A percentile compares a stretch with the other conserved stretches of the same genome.
phyloP scores from a whole-genome alignment of 2,888 invertebrate genomes.

The Toxonevra muliebris region DNA sequence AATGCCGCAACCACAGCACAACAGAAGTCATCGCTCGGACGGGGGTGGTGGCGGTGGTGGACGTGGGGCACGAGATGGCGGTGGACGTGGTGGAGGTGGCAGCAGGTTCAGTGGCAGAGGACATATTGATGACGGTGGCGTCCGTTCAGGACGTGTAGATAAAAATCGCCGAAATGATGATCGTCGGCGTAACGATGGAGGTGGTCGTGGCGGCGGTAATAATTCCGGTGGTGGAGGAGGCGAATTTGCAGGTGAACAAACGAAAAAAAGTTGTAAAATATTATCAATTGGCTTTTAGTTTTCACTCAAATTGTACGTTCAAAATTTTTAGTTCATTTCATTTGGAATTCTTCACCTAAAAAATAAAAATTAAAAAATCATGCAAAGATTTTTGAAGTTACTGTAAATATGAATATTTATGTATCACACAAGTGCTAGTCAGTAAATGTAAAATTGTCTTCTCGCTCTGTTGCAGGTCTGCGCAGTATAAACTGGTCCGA shows the following conservation, averaged over 20 bases:
- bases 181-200: conserved; percentile 28
- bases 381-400: conserved; percentile 17
- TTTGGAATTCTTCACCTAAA: background rate
- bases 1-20: conserved; percentile 40
- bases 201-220: conserved; percentile 32
- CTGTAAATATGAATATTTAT: conserved; percentile 7
- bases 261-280: conserved; percentile 26
- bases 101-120: conserved; percentile 37
- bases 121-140: conserved; percentile 41
- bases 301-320: background rate
- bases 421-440: background rate
- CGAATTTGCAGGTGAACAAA: conserved; percentile 66
- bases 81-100: conserved; percentile 42
- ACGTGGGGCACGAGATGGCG: conserved; percentile 31
- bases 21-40: conserved; percentile 37
- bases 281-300: conserved; percentile 17
- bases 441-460: conserved; percentile 1
- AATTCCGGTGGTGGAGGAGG: conserved; percentile 89
- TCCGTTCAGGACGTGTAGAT: conserved; percentile 54
- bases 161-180: conserved; percentile 37
- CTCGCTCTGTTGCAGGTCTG: conserved; percentile 61
- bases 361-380: conserved; percentile 13
- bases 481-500: conserved; percentile 69
- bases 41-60: conserved; percentile 33
- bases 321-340: background rate